A percentile compares a stretch with the other conserved stretches of the same genome.
Evolutionary conservation across 2,113 vertebrate species (phyloP).

Genomic region (Epinephelus lanceolatus): DNA sequence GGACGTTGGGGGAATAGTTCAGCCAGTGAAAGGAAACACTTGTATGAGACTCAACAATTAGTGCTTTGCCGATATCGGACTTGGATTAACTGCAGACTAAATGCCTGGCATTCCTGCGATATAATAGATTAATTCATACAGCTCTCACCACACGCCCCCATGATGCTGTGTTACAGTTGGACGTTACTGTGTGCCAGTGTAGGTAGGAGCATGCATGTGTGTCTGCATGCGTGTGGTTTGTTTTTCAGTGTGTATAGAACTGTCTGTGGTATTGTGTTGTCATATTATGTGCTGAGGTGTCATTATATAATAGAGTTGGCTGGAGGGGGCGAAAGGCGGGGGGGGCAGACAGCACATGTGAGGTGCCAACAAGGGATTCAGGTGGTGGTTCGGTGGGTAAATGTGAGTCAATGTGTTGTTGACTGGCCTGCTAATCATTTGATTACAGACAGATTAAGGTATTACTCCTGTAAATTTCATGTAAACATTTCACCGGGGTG

Average conservation of each 20-base stretch:
- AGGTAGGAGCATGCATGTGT: slow-evolving; percentile 8
- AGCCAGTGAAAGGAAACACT: slow-evolving; percentile 32
- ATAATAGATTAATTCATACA: slow-evolving; percentile 55
- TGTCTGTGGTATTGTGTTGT: slow-evolving; percentile 69
- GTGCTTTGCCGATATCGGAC: slow-evolving; percentile 23
- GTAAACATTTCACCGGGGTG: background rate
- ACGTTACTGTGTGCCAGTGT: slow-evolving; percentile 23
- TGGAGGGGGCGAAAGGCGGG: slow-evolving; percentile 2
- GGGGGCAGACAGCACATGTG: slow-evolving; percentile 50
- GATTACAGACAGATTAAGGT: slow-evolving; percentile 19
- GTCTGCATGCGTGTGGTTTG: slow-evolving; percentile 2
- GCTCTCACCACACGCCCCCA: slow-evolving; percentile 4
- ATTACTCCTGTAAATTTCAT: slow-evolving; percentile 1
- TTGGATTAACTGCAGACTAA: slow-evolving; percentile 24
- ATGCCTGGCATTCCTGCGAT: slow-evolving; percentile 53
- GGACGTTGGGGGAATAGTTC: background rate
- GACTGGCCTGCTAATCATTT: slow-evolving; percentile 5
- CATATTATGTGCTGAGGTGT: slow-evolving; percentile 61
- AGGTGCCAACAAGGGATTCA: slow-evolving; percentile 42
- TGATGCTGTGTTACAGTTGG: slow-evolving; percentile 14
- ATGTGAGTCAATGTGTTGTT: slow-evolving; percentile 8
- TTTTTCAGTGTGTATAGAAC: slow-evolving; percentile 52
- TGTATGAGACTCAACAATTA: slow-evolving; percentile 31
- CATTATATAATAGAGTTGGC: slow-evolving; percentile 68
- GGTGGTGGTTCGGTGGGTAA: slow-evolving; percentile 13